Conservation (phyloP, 2,113 vertebrate genomes). For the Charina bottae region DNA sequence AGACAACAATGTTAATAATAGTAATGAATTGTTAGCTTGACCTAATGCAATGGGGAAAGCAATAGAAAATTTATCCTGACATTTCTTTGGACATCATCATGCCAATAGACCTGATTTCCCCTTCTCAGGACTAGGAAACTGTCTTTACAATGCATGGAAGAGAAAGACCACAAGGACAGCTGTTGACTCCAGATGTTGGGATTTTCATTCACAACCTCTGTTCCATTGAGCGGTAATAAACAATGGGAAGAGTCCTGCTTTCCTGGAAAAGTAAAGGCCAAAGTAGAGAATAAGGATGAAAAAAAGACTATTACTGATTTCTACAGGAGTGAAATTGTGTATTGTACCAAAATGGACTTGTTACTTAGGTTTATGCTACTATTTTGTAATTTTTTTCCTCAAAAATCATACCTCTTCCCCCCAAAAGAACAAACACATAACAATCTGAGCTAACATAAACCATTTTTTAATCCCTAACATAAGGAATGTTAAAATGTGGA, state of each 20-base stretch:
- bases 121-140: background rate
- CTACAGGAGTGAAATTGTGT: too few species aligned
- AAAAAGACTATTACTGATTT: background rate
- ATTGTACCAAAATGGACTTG: too few species aligned
- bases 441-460: too few species aligned
- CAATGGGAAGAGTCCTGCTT: background rate
- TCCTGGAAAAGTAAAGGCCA: background rate
- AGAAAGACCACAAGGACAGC: background rate
- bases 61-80: slow-evolving; percentile 25
- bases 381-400: too few species aligned
- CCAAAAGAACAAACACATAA: too few species aligned
- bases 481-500: too few species aligned
- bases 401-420: too few species aligned
- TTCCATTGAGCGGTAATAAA: slow-evolving; percentile 47
- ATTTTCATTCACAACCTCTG: slow-evolving; percentile 22
- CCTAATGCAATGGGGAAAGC: background rate
- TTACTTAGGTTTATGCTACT: too few species aligned
- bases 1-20: slow-evolving; percentile 8
- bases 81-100: background rate
- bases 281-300: background rate
- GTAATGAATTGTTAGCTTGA: background rate
- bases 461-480: too few species aligned
- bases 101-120: slow-evolving; percentile 1
- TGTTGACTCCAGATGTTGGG: background rate
- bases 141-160: background rate